Base-by-base conservation (phyloP, 2,888 invertebrate species). In the Thecophora atra region DNA sequence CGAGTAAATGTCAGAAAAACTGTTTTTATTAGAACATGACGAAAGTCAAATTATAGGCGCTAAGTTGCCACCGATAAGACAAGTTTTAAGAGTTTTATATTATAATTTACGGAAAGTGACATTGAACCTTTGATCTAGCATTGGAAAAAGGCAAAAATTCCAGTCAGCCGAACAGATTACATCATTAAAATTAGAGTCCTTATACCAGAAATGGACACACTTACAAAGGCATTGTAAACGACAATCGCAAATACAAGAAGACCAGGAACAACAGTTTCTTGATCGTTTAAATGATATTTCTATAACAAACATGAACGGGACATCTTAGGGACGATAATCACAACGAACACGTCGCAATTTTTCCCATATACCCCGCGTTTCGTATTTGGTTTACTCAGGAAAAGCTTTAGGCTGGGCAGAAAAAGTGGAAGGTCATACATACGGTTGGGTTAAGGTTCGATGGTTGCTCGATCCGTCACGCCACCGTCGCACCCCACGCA, bases 131-230 rank as follows among this genome's bases (percentile, higher is more conserved):
- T 11, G 47, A 47, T 4, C 47, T 47, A 47, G 6, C n/a, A 1
- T 47, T 15, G 47, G 47, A 17, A 47, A 47, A n/a, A 47, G 47
- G 47, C 47, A 15, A 47, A n/a, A 47, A 47, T 47, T 47, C 47
- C 47, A 47, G 47, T 47, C 47, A n/a, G 47, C 47, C n/a, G n/a
- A 47, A 47, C 47, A 47, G 47, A 37, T 47, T n/a, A n/a, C 47
- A n/a, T 11, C 2, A n/a, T 47, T 17, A n/a, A 47, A 47, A 47
- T 47, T 47, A 17, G 47, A 47, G 47, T 47, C n/a, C 15, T 47
- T 47, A n/a, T 47, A 47, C 6, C 47, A 47, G 47, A 47, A 47
- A 17, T 47, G 47, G 47, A 47, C 5, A 17, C 17, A 15, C 8
- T n/a, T 47, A 47, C 47, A 47, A 47, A 47, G n/a, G 47, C 17